A percentile compares a stretch with the other conserved stretches of the same genome.
Evolutionary conservation across 2,888 invertebrate genomes (phyloP).

Genomic region (Syritta pipiens): DNA sequence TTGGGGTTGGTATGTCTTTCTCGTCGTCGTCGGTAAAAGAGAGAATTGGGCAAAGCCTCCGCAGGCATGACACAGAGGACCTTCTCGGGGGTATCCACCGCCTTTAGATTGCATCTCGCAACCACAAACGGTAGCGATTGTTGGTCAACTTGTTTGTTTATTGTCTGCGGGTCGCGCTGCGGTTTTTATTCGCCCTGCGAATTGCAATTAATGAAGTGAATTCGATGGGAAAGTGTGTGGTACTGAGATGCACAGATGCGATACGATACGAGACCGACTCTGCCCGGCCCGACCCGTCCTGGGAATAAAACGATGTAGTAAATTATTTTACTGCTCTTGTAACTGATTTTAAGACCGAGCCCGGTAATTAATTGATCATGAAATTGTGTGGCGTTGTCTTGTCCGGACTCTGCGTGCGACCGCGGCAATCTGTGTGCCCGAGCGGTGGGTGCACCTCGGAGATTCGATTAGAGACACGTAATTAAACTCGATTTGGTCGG

Average conservation of each 20-base stretch:
- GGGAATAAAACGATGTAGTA: constrained; percentile 51
- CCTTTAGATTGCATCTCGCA: constrained; percentile 56
- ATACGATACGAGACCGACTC: not conserved
- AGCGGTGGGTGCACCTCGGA: no score
- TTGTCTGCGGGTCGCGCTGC: constrained; percentile 46
- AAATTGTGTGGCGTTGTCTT: constrained; percentile 45
- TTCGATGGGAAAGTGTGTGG: constrained; percentile 61
- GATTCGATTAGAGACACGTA: no score
- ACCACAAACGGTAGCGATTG: constrained; percentile 66
- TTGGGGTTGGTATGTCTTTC: constrained; percentile 16
- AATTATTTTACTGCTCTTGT: constrained; percentile 67
- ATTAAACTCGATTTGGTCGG: no score
- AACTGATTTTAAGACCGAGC: constrained; percentile 52
- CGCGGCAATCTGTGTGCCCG: no score
- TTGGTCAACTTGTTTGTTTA: constrained; percentile 63
- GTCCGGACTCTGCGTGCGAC: no score
- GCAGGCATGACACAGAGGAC: constrained; percentile 20
- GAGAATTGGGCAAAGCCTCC: constrained; percentile 28
- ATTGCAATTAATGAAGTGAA: constrained; percentile 62
- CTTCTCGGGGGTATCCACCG: constrained; percentile 10
- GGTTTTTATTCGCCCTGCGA: constrained; percentile 27
- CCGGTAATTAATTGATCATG: constrained; percentile 66
- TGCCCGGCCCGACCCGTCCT: not conserved
- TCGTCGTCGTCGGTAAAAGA: constrained; percentile 1
- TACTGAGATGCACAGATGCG: constrained; percentile 24